Evolutionary conservation across 2,113 vertebrate genomes (phyloP).

Genomic region (Brachyhypopomus occidentalis): DNA sequence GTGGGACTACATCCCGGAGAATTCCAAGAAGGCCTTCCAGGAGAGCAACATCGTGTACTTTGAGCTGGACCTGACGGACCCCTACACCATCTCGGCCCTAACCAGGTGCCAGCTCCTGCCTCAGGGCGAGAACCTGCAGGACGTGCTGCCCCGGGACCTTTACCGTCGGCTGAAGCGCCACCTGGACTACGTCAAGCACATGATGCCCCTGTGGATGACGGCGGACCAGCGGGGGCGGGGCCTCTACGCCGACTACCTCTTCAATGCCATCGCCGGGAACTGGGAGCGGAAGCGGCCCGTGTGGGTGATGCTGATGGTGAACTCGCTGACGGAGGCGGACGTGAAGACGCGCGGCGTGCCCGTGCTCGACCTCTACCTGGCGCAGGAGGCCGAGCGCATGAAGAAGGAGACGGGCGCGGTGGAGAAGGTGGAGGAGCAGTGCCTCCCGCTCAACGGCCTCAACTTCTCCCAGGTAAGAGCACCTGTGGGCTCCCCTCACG

Average conservation of each 20-base stretch:
- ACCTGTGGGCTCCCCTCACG: background rate
- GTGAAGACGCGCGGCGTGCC: constrained; percentile 84
- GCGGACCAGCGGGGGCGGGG: constrained; percentile 85
- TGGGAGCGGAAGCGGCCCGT: constrained; percentile 87
- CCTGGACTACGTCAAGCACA: constrained; percentile 86
- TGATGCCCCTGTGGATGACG: constrained; percentile 91
- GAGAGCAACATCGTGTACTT: constrained; percentile 86
- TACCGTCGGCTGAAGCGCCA: constrained; percentile 81
- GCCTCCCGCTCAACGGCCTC: constrained; percentile 86
- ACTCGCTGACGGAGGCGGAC: constrained; percentile 84
- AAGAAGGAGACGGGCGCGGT: constrained; percentile 85
- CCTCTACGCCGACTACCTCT: constrained; percentile 87
- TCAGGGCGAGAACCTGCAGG: constrained; percentile 83
- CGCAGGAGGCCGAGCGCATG: constrained; percentile 86
- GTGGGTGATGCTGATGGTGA: constrained; percentile 93
- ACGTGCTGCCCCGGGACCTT: constrained; percentile 83
- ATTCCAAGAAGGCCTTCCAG: constrained; percentile 87
- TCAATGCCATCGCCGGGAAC: constrained; percentile 88
- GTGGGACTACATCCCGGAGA: constrained; percentile 88
- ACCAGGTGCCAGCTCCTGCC: constrained; percentile 86
- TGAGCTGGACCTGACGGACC: constrained; percentile 87
- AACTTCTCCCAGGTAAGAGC: constrained; percentile 88
- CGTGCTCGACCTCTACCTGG: constrained; percentile 85
- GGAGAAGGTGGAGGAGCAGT: constrained; percentile 91
- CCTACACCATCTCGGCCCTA: constrained; percentile 82